Base-by-base conservation (phyloP, 2,113 vertebrate species). In the Bostrychus sinensis region DNA sequence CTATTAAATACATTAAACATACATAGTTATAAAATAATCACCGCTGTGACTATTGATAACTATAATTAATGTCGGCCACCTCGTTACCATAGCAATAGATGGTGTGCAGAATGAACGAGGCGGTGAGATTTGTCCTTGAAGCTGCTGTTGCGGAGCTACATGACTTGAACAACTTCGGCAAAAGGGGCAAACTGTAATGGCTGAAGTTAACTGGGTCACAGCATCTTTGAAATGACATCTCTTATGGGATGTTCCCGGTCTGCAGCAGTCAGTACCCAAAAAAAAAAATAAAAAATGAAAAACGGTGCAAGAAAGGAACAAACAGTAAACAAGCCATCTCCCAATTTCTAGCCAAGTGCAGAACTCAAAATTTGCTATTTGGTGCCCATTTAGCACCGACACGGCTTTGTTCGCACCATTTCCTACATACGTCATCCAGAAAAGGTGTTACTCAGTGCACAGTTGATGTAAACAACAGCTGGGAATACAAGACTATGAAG, bases 131-230 rank as follows among this genome's bases (percentile, higher is more conserved):
- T 30, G 48, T 51, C 48, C 46, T 50, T 26, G 12, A 50, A 50
- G 48, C 28, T 30, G 8, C 3, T 2, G 14, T 30, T 30, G 23
- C 2, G 25, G 25, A 9, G 25, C 5, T 30, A 10, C 8, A 28
- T 7, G 26, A 25, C 16, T 30, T 13, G 23, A n/a, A 17, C 2
- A 28, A 30, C 25, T 51, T 25, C n/a, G 48, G 25, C 14, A 51
- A 51, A 16, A n/a, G n/a, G 48, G 48, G 25, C 25, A 17, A 51
- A n/a, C 16, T 30, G 23, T 51, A 51, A 51, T 51, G 48, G 48
- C 25, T 51, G 25, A 28, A 51, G 48, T 51, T 28, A 51, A 51
- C 23, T 51, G 48, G 48, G 48, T 51, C 48, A 51, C 48, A 51
- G 23, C 25, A 28, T 51, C 48, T 51, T 51, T 51, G 48, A 51